Conservation (phyloP, 2,113 vertebrate species). For the Pogonocichla stellata region DNA sequence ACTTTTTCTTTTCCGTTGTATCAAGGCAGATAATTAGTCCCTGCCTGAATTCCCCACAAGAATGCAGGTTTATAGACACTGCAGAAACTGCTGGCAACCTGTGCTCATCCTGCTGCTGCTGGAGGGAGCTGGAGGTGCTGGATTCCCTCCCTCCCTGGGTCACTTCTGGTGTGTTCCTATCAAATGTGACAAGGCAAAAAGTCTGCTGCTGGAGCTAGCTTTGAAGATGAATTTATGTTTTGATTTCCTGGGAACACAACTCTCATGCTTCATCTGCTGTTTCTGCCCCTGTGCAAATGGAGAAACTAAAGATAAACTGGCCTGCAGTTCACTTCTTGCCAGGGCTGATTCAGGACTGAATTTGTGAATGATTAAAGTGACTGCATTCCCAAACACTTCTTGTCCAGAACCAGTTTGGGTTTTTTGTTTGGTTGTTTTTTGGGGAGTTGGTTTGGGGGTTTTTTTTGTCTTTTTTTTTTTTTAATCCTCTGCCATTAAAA, state of each 20-base stretch:
- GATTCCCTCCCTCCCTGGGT: neutral
- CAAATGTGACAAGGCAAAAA: neutral
- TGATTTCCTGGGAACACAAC: neutral
- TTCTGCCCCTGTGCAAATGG: neutral
- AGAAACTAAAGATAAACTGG: neutral
- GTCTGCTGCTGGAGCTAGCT: neutral
- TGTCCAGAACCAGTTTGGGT: neutral
- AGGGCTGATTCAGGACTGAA: neutral
- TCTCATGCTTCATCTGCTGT: neutral
- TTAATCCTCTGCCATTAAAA: neutral
- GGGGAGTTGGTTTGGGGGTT: neutral
- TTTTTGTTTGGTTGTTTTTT: neutral
- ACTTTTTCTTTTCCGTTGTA: neutral
- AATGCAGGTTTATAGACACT: neutral
- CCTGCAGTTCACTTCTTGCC: neutral
- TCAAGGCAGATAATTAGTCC: neutral
- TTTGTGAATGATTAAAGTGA: neutral
- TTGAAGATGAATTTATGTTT: neutral
- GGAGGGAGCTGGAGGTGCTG: neutral
- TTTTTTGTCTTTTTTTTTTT: neutral
- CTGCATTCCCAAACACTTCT: neutral
- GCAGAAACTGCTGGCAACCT: neutral
- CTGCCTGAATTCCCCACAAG: neutral
- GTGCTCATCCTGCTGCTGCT: neutral
- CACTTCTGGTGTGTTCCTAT: neutral